Evolutionary conservation across 2,888 invertebrate species (phyloP), one percentile per base, ranked within the genome.

Genomic region (Nudaria mundana): DNA sequence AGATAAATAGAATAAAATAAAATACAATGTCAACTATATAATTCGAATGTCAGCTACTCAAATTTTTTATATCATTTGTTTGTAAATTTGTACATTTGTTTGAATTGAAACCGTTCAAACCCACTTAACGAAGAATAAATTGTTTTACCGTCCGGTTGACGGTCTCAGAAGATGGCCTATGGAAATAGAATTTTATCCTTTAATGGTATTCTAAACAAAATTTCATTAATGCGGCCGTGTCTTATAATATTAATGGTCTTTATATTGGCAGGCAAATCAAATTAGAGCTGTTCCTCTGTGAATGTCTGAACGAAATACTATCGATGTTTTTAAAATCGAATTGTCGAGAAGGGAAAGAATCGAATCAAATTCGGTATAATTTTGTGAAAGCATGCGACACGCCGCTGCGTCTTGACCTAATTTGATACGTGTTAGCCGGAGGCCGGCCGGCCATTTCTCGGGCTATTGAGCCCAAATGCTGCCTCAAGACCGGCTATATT

Each of bases 391-490:
- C 63, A 49, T 61, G 58, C 62, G 68, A 60, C 67, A 56, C 56
- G 65, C 53, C 48, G 53, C 45, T 60, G 54, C 68, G 62, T 71
- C 74, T 78, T 78, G 78, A 79, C 78, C 79, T 71, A 77, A 78
- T 78, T 80, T 66, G 60, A 55, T 56, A 47, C 62, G 63, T 60
- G 65, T 66, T 63, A 60, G 62, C 56, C 61, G 54, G 55, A 59
- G 64, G 66, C 62, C 61, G 62, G 44, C 47, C 65, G 55, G 47
- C 63, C 60, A 65, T 77, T 76, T 69, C 65, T 68, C 71, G 70
- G 65, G 65, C 72, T 66, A 75, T 79, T 77, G 69, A 59, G 57
- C 70, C 71, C 77, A 76, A 79, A 75, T 72, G 73, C 66, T 63
- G 61, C 67, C 66, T 57, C 44, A 30, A 56, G 55, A 54, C 40